Percentiles rank a stretch among this genome's conserved stretches.
phyloP scores from a whole-genome alignment of 2,797 vertebrate species.

The Cryptoprocta ferox region DNA sequence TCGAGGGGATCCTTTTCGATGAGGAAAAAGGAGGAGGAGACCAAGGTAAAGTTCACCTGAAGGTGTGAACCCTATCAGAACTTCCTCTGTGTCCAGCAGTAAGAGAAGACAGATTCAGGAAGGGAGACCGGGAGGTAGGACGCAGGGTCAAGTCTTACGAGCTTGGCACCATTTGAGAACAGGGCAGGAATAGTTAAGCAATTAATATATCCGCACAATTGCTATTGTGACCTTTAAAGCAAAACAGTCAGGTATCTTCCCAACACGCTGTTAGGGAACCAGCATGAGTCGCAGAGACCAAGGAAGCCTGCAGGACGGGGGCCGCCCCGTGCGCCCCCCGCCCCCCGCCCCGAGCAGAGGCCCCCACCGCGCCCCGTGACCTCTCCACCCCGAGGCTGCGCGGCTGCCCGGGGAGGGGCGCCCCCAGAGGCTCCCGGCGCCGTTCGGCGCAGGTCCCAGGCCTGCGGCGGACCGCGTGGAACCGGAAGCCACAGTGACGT shows the following conservation, averaged over 20 bases:
- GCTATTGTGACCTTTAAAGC: background rate
- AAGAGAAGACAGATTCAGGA: background rate
- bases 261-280: background rate
- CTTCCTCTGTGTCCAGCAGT: background rate
- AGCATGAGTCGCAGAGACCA: background rate
- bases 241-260: too few species aligned
- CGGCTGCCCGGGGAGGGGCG: background rate
- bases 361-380: background rate
- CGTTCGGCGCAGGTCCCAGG: background rate
- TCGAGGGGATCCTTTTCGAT: background rate
- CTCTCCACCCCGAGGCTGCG: background rate
- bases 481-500: fast-evolving
- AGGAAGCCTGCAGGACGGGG: background rate
- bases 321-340: background rate
- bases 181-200: background rate
- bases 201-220: background rate
- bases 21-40: background rate
- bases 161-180: background rate
- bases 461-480: background rate
- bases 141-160: background rate
- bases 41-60: background rate
- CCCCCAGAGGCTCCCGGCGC: background rate
- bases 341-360: background rate
- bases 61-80: background rate
- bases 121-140: background rate